These are phyloP conservation scores for Oryzaephilus surinamensis DNA, from an alignment of 1,140 invertebrate genomes.

Conservation along the genomic window DNA sequence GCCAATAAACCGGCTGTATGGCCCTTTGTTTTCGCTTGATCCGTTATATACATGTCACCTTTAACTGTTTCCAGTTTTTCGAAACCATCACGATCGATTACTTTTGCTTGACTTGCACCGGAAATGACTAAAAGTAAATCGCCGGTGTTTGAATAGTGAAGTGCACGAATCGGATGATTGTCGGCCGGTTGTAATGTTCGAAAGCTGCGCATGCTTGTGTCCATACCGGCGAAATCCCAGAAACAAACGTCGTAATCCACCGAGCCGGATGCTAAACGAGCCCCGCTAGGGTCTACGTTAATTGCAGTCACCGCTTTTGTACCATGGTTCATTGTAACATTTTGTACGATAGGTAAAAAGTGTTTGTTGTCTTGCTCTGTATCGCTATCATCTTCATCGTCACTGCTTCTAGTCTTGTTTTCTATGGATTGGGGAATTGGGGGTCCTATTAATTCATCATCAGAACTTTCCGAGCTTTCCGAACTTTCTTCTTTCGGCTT, in stretches of 20 bases:
- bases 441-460: slow-evolving; percentile 50
- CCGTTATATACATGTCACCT: slow-evolving; percentile 92
- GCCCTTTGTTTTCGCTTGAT: slow-evolving; percentile 91
- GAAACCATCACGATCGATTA: slow-evolving; percentile 92
- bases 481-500: slow-evolving; percentile 26
- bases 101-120: slow-evolving; percentile 86
- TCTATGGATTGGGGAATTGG: slow-evolving; percentile 38
- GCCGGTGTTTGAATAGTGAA: slow-evolving; percentile 89
- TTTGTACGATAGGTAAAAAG: slow-evolving; percentile 65
- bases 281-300: slow-evolving; percentile 84
- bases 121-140: slow-evolving; percentile 90
- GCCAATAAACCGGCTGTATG: slow-evolving; percentile 86
- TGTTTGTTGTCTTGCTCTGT: slow-evolving; percentile 44
- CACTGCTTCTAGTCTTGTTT: background rate
- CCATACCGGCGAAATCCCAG: slow-evolving; percentile 99
- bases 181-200: slow-evolving; percentile 88
- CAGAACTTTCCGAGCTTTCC: slow-evolving; percentile 29
- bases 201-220: slow-evolving; percentile 80
- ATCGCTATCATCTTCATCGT: slow-evolving; percentile 39
- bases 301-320: slow-evolving; percentile 77
- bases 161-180: slow-evolving; percentile 82
- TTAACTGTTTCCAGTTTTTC: slow-evolving; percentile 93
- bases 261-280: slow-evolving; percentile 78
- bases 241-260: slow-evolving; percentile 93
- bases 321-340: slow-evolving; percentile 78